Base-by-base conservation (phyloP, 2,888 invertebrate genomes). In the Drosophila dives region DNA sequence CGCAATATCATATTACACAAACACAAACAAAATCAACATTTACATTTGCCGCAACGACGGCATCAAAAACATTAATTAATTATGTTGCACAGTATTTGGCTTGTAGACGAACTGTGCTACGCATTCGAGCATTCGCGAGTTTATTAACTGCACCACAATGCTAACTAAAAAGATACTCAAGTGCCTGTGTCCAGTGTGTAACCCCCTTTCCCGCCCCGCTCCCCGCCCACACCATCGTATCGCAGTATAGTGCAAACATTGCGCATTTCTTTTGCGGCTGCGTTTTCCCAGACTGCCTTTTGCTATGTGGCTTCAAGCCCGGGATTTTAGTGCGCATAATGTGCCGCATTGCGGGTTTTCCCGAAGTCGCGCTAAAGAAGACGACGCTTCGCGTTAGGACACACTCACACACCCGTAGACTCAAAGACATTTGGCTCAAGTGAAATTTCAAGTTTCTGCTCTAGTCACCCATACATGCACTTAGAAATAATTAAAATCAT, bases 261-360 rank as follows among this genome's bases (percentile, higher is more conserved):
- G 81, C 86, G 81, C 85, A 84, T 80, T 85, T 85, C 75, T 83
- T 85, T 81, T 74, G 76, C 78, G 68, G 64, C 67, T 84, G 78
- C 74, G 89, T 77, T 83, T 74, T 83, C 65, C 65, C 62, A 66
- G 61, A 50, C 66, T 67, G 64, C 67, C 64, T 55, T 82, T 55
- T 76, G 80, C 65, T 68, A 61, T 87, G 26, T 5, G 80, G 83
- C 83, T 70, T 77, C 32, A 77, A 77, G 64, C 59, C 77, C 78
- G 86, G 86, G 83, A 85, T 89, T 86, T 80, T 67, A 72, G 68
- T 78, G 90, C 87, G 89, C 89, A 90, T 90, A 90, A 91, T 90
- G 84, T 90, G 90, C 90, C 90, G 90, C 90, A 90, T 76, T 90
- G 90, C 90, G 91, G 90, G 75, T 89, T 87, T 90, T 91, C 71